A percentile compares a stretch with the other conserved stretches of the same genome.
Evolutionary conservation across 2,888 invertebrate species (phyloP).

Genomic region (Amblyteles armatorius): DNA sequence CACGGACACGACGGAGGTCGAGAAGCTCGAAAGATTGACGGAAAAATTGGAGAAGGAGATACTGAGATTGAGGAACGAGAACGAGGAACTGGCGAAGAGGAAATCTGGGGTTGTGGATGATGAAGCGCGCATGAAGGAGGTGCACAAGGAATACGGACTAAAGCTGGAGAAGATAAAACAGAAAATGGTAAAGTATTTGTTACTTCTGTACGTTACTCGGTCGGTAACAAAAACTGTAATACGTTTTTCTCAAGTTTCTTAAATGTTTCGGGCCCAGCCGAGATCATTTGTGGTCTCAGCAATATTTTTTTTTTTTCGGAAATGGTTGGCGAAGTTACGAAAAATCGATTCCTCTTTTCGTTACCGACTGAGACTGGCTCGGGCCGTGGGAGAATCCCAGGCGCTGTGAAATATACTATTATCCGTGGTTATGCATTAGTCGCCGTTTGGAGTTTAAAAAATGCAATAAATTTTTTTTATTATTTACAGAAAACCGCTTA

Average conservation of each 20-base stretch:
- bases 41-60: conserved; percentile 73
- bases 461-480: not conserved
- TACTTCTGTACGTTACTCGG: not conserved
- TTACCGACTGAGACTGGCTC: no score
- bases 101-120: conserved; percentile 77
- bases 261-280: not conserved
- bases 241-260: not conserved
- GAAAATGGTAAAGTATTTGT: conserved; percentile 89
- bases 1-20: conserved; percentile 61
- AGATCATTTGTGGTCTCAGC: no score
- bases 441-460: not conserved
- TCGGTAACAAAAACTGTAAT: not conserved
- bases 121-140: conserved; percentile 84
- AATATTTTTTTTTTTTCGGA: no score
- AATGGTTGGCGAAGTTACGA: no score
- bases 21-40: conserved; percentile 64
- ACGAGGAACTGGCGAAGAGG: conserved; percentile 69
- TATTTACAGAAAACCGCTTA: conserved; percentile 85
- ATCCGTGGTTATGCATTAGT: not conserved
- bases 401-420: no score
- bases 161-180: conserved; percentile 92
- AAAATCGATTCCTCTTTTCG: no score
- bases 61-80: conserved; percentile 59
- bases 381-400: no score
- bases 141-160: conserved; percentile 89